These are phyloP conservation scores for Morinoia aosen DNA, from an alignment of 2,888 invertebrate genomes.

Conservation along the genomic window DNA sequence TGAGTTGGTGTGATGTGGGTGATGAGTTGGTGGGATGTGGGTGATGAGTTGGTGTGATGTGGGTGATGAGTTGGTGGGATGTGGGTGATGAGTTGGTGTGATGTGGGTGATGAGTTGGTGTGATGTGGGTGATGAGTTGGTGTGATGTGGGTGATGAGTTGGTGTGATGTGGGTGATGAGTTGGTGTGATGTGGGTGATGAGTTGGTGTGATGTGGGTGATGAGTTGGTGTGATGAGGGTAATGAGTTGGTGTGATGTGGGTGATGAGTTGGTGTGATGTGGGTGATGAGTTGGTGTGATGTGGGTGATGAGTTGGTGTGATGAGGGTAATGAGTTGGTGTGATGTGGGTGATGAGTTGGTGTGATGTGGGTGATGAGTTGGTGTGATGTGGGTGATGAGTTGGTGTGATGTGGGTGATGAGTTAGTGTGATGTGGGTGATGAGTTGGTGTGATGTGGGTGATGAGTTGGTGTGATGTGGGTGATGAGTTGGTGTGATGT, in stretches of 20 bases:
- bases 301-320: neutral
- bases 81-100: neutral
- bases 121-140: neutral
- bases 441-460: neutral
- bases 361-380: neutral
- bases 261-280: neutral
- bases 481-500: neutral
- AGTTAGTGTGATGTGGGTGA: neutral
- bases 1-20: neutral
- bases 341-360: neutral
- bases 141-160: neutral
- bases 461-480: neutral
- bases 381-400: neutral
- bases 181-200: neutral
- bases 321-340: neutral
- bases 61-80: neutral
- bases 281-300: neutral
- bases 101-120: neutral
- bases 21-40: neutral
- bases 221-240: neutral
- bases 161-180: neutral
- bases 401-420: neutral
- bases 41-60: neutral
- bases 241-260: neutral
- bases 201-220: neutral